Conservation (phyloP, 2,888 invertebrate genomes). For the Listrodromus nycthemerus region DNA sequence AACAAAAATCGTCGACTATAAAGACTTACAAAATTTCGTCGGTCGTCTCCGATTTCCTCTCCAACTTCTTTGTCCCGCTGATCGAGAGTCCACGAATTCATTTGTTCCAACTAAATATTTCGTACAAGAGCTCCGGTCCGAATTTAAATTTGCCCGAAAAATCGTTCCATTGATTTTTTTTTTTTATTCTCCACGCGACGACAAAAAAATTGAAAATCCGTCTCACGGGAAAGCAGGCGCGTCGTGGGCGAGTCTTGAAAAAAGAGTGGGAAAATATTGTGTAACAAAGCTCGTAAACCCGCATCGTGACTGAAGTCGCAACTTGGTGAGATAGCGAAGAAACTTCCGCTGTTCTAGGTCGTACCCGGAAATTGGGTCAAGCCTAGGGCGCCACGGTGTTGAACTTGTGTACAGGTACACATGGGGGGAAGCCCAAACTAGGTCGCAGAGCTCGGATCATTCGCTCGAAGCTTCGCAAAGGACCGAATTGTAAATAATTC, state of each 20-base stretch:
- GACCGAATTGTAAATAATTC: too few species aligned
- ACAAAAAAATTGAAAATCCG: conserved; percentile 49
- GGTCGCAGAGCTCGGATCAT: background rate
- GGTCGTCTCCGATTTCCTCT: too few species aligned
- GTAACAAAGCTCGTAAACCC: conserved; percentile 14
- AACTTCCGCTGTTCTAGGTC: conserved; percentile 38
- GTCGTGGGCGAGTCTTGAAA: conserved; percentile 7
- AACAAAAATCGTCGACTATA: too few species aligned
- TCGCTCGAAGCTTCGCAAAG: background rate
- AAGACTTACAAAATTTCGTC: too few species aligned
- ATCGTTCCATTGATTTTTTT: too few species aligned
- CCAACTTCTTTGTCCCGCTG: too few species aligned
- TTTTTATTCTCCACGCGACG: background rate
- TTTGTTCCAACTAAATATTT: too few species aligned
- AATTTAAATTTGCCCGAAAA: too few species aligned
- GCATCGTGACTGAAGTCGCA: conserved; percentile 23
- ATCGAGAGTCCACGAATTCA: too few species aligned
- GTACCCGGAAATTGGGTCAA: conserved; percentile 47
- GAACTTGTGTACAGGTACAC: background rate
- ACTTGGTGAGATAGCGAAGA: background rate
- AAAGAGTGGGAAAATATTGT: background rate
- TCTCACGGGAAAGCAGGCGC: conserved; percentile 2
- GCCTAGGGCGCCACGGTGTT: background rate
- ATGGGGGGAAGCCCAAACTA: background rate
- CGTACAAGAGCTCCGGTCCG: too few species aligned